Base-by-base conservation (phyloP, 2,113 vertebrate genomes). In the Ptilonorhynchus violaceus region DNA sequence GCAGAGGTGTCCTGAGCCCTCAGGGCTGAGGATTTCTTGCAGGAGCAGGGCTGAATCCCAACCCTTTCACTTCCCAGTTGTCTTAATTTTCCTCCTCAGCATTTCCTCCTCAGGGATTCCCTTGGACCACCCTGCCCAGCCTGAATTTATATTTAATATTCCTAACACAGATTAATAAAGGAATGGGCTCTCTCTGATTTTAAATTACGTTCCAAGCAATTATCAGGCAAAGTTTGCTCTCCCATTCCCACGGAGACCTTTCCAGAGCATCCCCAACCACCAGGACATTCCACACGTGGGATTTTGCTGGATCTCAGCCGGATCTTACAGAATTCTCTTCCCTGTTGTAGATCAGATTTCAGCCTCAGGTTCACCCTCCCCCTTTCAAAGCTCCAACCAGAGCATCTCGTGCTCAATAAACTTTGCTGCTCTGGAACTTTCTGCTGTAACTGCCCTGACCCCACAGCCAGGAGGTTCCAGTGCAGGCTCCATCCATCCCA, bases 161-260 rank as follows among this genome's bases (percentile, higher is more conserved):
- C 39, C 2, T 27, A 30, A 25, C 16, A 31, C 8, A 33, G 8
- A 4, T 9, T 21, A 9, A 23, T 4, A 31, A 28, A 82, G 14
- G 23, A 35, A 30, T 0, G 35, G 15, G 14, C 18, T 66, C 18
- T 3, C 20, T 24, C 31, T 31, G 59, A 59, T 74, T 18, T 56
- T 53, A 23, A n/a, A 66, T 0, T 8, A 14, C 0, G 2, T 20
- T 47, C 67, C 46, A 31, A 73, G 41, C 55, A 24, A 11, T 30
- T 39, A 41, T 20, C 28, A n/a, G 59, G 41, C 20, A 39, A 41
- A 30, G 16, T 5, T 21, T 16, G 60, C 0, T 0, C n/a, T 66
- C 44, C 41, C 56, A 7, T 20, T 8, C 11, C 20, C 22, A 18
- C 11, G 37, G 55, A 50, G 73, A 41, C n/a, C 50, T 33, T 35